Base-by-base conservation (phyloP, 2,888 invertebrate genomes). In the Coelogynopora nodosa region DNA sequence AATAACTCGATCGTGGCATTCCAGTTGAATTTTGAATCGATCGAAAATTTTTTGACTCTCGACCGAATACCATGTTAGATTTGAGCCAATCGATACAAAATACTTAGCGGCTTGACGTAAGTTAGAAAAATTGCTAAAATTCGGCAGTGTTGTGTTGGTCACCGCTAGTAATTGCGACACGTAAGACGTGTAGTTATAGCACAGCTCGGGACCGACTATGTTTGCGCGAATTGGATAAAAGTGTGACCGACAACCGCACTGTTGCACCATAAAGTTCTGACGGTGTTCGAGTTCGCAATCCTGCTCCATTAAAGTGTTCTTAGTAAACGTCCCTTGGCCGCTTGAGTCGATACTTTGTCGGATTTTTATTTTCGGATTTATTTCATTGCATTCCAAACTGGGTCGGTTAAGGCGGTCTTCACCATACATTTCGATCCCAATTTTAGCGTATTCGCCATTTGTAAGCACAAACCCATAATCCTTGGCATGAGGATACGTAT, bases 401-500 rank as follows among this genome's bases (percentile, higher is more conserved):
- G 5, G 5, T 23, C 74, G 5, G 23, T 74, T 74, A 13, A 74
- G 74, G 5, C 74, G 74, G 27, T 74, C 2, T 23, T 74, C 74
- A 2, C 23, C 23, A 23, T 74, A 74, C 74, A 74, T 74, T 5
- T 74, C 74, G 5, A 74, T 2, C 2, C 74, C 74, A 74, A 74
- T 74, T 23, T 74, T 74, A 2, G 74, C 74, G 74, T 74, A 74
- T 23, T 13, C 23, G 23, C 74, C 74, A 23, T 74, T 74, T 5
- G 18, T 23, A 74, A 74, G 74, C 10, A 74, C 74, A 23, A 74
- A 74, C 2, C 74, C 74, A 23, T 74, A 2, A 5, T 74, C 74
- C 23, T 74, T 74, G 74, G 74, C 74, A 74, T 74, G 23, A 23
- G 74, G 74, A 74, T 74, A 74, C 23, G 74, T 74, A 26, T 74